A percentile compares a stretch with the other conserved stretches of the same genome.
These are phyloP conservation scores for Tangara arthus DNA, from an alignment of 2,797 vertebrate species.

Conservation along the genomic window DNA sequence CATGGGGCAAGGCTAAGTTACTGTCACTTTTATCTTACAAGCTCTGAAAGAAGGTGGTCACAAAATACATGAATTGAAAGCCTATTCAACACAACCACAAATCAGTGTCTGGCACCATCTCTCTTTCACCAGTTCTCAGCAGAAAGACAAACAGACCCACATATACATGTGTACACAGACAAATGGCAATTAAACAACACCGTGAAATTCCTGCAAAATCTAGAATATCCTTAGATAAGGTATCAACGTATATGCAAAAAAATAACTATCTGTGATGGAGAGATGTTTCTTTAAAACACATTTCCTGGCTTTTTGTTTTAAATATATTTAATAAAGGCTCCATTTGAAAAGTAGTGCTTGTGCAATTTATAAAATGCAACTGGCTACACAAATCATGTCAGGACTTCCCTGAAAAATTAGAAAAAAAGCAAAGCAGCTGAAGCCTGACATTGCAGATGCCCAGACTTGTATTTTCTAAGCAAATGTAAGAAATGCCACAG, in stretches of 20 bases:
- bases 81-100: background rate
- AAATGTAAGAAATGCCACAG: background rate
- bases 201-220: conserved; percentile 5
- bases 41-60: background rate
- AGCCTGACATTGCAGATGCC: background rate
- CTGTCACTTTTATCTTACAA: background rate
- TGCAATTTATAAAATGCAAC: background rate
- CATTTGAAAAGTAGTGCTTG: background rate
- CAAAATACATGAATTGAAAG: background rate
- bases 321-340: background rate
- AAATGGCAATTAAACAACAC: conserved; percentile 27
- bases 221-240: conserved; percentile 10
- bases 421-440: conserved; percentile 6
- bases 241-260: background rate
- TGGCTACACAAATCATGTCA: background rate
- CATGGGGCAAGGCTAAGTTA: background rate
- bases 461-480: background rate
- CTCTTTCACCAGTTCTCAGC: conserved; percentile 36
- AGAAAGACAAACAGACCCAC: conserved; percentile 44
- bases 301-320: background rate
- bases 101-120: conserved; percentile 35
- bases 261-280: background rate
- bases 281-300: conserved; percentile 1
- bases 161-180: background rate
- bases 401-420: background rate